A percentile compares a stretch with the other conserved stretches of the same genome.
phyloP scores from a whole-genome alignment of 2,888 invertebrate genomes.

The Cylloceria caligata region DNA sequence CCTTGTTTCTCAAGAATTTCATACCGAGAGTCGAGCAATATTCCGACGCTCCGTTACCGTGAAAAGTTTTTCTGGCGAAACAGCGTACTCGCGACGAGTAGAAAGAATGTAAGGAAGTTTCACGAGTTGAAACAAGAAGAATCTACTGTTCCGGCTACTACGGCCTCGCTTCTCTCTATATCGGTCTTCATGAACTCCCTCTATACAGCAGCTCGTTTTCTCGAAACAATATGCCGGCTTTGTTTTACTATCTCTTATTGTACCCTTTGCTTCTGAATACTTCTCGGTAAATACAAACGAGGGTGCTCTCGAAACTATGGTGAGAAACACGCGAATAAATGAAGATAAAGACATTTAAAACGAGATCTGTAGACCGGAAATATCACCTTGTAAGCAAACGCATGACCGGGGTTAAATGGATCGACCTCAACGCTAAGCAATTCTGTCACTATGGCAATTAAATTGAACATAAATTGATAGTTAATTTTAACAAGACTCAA shows the following conservation, averaged over 20 bases:
- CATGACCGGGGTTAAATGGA: too few relatives aligned
- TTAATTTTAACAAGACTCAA: too few relatives aligned
- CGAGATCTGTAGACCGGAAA: background rate
- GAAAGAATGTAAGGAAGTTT: constrained; percentile 15
- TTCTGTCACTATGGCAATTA: too few relatives aligned
- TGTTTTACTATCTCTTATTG: background rate
- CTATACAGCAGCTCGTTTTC: background rate
- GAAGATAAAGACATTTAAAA: background rate
- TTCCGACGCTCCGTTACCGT: background rate
- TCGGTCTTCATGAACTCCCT: background rate
- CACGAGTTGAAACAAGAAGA: background rate
- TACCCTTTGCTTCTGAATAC: background rate
- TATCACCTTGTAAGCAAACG: background rate
- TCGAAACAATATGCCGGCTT: background rate
- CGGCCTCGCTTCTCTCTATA: constrained; percentile 1
- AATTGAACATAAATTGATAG: too few relatives aligned
- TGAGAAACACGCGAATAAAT: background rate
- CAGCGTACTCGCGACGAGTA: background rate
- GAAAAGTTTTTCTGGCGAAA: background rate
- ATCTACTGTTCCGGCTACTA: background rate
- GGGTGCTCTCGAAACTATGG: background rate
- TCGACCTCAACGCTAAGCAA: background rate
- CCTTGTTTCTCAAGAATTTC: background rate
- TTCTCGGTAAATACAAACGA: background rate
- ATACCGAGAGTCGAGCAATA: background rate